Percentiles rank a stretch among this genome's conserved stretches.
Conservation (phyloP, 2,797 vertebrate genomes). For the Phoxinus dragarum region DNA sequence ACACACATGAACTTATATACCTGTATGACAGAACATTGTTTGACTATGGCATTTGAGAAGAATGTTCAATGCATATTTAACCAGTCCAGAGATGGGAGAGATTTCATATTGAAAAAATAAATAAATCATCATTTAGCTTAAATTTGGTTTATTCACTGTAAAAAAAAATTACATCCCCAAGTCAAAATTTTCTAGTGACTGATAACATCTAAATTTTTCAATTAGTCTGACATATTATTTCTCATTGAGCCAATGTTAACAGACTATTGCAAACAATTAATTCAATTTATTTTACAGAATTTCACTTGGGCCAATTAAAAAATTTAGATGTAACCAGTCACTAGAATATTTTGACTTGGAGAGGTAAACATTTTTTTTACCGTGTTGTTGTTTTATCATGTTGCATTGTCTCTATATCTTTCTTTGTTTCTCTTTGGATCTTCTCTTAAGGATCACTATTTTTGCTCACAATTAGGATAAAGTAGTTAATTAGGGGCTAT, state of each 20-base stretch:
- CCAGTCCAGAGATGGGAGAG: conserved; percentile 48
- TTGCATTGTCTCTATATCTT: conserved; percentile 1
- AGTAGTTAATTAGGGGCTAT: conserved; percentile 58
- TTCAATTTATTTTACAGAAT: too few species aligned
- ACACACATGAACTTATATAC: conserved; percentile 33
- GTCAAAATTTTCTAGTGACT: too few species aligned
- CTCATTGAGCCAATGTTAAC: too few species aligned
- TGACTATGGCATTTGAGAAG: conserved; percentile 35
- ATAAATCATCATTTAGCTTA: background rate
- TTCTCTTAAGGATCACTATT: conserved; percentile 21
- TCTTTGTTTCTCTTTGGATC: background rate
- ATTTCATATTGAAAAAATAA: background rate
- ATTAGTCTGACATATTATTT: too few species aligned
- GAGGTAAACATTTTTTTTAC: too few species aligned
- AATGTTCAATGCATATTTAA: conserved; percentile 68
- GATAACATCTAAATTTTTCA: too few species aligned
- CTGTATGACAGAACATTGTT: conserved; percentile 51
- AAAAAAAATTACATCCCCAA: too few species aligned
- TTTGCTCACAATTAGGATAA: conserved; percentile 28
- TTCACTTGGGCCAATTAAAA: too few species aligned
- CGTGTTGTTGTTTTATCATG: background rate
- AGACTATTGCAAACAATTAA: too few species aligned
- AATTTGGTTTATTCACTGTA: too few species aligned
- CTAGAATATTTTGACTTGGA: too few species aligned
- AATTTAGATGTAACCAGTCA: too few species aligned